These are phyloP conservation scores for Portunus trituberculatus DNA, from an alignment of 1,140 invertebrate genomes.

Conservation along the genomic window DNA sequence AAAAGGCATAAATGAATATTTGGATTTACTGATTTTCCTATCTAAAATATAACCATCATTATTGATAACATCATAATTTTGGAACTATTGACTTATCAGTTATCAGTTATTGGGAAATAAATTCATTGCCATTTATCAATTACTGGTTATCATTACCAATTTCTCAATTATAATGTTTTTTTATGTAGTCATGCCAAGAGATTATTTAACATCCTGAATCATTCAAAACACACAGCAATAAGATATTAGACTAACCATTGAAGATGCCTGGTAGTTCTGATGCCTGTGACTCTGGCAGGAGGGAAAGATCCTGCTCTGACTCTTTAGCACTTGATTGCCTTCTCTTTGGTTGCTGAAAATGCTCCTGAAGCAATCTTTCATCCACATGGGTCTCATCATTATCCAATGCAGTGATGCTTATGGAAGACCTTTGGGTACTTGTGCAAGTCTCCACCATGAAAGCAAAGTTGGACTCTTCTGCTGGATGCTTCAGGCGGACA, in stretches of 20 bases:
- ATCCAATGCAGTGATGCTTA: neutral
- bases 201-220: no score
- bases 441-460: neutral
- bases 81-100: no score
- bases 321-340: neutral
- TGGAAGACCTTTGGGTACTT: neutral
- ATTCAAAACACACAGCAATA: neutral
- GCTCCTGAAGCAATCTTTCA: neutral
- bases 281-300: neutral
- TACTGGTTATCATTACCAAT: no score
- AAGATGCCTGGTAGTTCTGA: neutral
- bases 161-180: no score
- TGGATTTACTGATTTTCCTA: no score
- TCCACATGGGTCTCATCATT: slow-evolving; percentile 4
- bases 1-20: no score
- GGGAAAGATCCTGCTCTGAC: neutral
- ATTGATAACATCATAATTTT: no score
- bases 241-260: neutral
- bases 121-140: no score
- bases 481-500: slow-evolving; percentile 51
- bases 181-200: no score
- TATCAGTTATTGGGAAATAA: no score
- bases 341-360: neutral
- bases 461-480: slow-evolving; percentile 64
- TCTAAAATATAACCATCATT: no score